Evolutionary conservation across 2,888 invertebrate species (phyloP), one percentile per base, ranked within the genome.

Genomic region (Acleris cristana): DNA sequence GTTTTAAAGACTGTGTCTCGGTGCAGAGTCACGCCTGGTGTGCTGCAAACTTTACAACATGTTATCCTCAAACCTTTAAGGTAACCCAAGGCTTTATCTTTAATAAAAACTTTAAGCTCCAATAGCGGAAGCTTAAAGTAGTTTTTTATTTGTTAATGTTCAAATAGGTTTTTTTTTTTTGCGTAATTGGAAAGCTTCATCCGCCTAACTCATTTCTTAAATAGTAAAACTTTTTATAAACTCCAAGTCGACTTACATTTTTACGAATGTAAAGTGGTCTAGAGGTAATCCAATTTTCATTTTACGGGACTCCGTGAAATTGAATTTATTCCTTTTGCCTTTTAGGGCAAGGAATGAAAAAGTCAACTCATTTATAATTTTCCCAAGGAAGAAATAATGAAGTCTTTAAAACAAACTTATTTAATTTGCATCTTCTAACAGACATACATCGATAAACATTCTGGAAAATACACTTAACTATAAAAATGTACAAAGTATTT

Each of bases 1-100:
- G 64, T 51, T 56, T 58, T 64, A 64, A 64, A 56, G 69, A 65
- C 57, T 21, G 56, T n/a, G 52, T 45, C 48, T 78, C 76, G 74
- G 73, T 81, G 82, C 81, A 64, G 4, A 69, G 80, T 74, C 81
- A 82, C 80, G 80, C 66, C 21, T 67, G 61, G 69, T 45, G 69
- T 45, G 34, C 45, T 26, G 30, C 40, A 5, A 66, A 66, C 60
- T 62, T 58, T 60, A 61, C 44, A 26, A 44, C 51, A 19, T 52
- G 51, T 49, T 61, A 61, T 56, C 55, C 30, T 51, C 44, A 51
- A 51, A 48, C 59, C 34, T n/a, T 49, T 40, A 18, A 40, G 18
- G 19, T 55, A 40, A 21, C 19, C 34, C 16, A 12, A 30, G 8
- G 3, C 1, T 30, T n/a, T 34, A 8, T 16, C 1, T n/a, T 14